These are phyloP conservation scores for Leucopsar rothschildi DNA, from an alignment of 2,113 vertebrate genomes.

Conservation along the genomic window DNA sequence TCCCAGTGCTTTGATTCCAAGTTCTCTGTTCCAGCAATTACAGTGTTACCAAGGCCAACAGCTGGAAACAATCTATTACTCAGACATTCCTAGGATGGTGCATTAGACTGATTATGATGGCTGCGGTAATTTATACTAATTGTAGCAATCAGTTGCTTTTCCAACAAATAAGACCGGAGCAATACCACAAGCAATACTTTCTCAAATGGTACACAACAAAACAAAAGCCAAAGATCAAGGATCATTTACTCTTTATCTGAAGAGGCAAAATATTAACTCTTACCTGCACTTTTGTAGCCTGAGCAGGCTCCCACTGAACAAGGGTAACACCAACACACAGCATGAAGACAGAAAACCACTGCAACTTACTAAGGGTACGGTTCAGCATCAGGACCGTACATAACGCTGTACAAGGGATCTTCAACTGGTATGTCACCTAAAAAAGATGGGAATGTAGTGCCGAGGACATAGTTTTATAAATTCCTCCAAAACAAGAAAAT, in stretches of 20 bases:
- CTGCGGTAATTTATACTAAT: background rate
- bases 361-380: slow-evolving; percentile 85
- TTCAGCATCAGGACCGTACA: slow-evolving; percentile 94
- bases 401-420: slow-evolving; percentile 95
- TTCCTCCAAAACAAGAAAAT: background rate
- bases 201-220: background rate
- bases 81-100: background rate
- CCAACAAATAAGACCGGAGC: background rate
- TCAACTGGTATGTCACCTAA: slow-evolving; percentile 95
- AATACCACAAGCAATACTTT: background rate
- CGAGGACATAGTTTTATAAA: background rate
- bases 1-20: background rate
- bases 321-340: slow-evolving; percentile 89
- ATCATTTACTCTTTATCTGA: background rate
- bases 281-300: slow-evolving; percentile 90
- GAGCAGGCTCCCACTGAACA: slow-evolving; percentile 90
- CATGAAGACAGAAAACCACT: slow-evolving; percentile 96
- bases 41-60: background rate
- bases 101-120: background rate
- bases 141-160: background rate
- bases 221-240: background rate
- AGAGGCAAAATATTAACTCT: background rate
- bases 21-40: background rate
- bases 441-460: background rate
- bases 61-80: background rate